A percentile compares a stretch with the other conserved stretches of the same genome.
Conservation (phyloP, 2,888 invertebrate species). For the Leistus spinibarbis region DNA sequence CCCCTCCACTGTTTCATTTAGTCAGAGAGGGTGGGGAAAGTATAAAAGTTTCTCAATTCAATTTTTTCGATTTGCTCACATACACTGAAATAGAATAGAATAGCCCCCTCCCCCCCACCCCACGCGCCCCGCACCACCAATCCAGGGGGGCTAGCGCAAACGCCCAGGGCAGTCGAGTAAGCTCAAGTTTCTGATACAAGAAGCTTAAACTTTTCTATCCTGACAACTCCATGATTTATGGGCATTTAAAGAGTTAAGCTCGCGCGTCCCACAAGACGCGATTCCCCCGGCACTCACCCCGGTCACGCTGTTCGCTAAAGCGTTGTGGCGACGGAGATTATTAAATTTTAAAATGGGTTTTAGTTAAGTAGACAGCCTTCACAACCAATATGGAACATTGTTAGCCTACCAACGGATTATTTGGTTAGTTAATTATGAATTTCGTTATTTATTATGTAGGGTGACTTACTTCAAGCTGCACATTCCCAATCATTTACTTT, state of each 20-base stretch:
- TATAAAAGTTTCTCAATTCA: background rate
- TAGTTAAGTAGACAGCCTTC: background rate
- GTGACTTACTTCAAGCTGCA: no score
- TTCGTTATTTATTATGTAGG: no score
- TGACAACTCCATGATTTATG: background rate
- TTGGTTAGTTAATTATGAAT: background rate
- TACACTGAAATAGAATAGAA: no score
- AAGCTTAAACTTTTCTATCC: conserved; percentile 8
- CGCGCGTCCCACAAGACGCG: background rate
- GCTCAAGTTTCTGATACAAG: background rate
- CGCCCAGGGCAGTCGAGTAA: background rate
- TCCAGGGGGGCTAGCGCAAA: no score
- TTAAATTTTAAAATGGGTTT: background rate
- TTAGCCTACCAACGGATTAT: background rate
- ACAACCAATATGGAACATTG: background rate
- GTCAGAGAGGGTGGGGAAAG: background rate
- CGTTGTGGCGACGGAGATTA: background rate
- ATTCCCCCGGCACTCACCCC: background rate
- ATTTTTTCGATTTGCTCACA: background rate
- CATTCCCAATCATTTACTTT: no score
- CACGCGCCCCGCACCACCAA: no score
- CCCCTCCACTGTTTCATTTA: no score
- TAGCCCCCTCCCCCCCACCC: no score
- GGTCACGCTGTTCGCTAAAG: no score
- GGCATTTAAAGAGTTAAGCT: conserved; percentile 10